Conservation (phyloP, 2,113 vertebrate species). For the Cettia cetti region DNA sequence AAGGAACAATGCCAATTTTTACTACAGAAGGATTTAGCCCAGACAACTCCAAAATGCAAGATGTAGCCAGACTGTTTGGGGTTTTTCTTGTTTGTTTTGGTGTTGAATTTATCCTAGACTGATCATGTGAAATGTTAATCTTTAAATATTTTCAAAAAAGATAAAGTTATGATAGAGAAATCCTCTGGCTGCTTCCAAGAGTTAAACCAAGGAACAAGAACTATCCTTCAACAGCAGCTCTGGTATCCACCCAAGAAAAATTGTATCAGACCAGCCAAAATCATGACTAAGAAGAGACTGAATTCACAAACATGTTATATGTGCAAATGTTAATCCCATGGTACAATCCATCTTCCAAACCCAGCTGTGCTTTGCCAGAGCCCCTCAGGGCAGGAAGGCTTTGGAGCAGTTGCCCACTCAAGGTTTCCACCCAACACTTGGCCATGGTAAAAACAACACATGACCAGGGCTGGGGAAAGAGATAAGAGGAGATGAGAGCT, state of each 20-base stretch:
- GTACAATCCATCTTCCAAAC: background rate
- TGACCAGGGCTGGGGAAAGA: background rate
- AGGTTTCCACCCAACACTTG: background rate
- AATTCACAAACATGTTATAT: slow-evolving; percentile 62
- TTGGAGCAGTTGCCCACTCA: background rate
- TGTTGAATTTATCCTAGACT: background rate
- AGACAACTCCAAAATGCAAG: background rate
- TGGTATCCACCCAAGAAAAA: slow-evolving; percentile 65
- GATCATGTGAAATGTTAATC: background rate
- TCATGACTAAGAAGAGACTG: slow-evolving; percentile 63
- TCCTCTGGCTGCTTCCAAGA: background rate
- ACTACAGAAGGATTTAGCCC: background rate
- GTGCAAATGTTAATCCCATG: slow-evolving; percentile 53
- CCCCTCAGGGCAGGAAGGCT: background rate
- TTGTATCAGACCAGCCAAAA: slow-evolving; percentile 56
- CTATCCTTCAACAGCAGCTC: slow-evolving; percentile 60
- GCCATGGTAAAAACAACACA: background rate
- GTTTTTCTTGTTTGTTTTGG: background rate
- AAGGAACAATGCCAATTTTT: background rate
- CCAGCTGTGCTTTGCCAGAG: background rate
- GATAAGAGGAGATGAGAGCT: background rate
- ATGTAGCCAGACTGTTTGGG: background rate
- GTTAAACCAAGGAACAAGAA: slow-evolving; percentile 1
- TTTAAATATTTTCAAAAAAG: background rate
- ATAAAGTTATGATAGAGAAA: background rate